Conservation (phyloP, 2,888 invertebrate species). For the Aromia moschata region DNA sequence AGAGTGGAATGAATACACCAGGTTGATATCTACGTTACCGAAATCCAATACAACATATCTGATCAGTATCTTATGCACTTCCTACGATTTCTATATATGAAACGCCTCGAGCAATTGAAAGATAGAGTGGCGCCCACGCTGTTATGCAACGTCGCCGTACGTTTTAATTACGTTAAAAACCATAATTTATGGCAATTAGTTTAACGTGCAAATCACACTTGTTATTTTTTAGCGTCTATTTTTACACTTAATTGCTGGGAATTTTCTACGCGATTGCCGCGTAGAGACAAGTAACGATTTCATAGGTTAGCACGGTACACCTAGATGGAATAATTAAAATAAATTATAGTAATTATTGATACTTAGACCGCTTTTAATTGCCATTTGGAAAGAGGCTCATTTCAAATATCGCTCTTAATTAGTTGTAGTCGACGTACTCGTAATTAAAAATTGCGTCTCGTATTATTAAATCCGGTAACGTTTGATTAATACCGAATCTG, state of each 20-base stretch:
- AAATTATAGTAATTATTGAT: slow-evolving; percentile 15
- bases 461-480: too few relatives aligned
- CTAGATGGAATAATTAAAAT: slow-evolving; percentile 12
- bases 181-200: slow-evolving; percentile 16
- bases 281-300: slow-evolving; percentile 2
- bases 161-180: slow-evolving; percentile 7
- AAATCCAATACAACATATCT: too few relatives aligned
- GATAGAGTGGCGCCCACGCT: neutral
- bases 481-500: too few relatives aligned
- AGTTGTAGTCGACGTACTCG: too few relatives aligned
- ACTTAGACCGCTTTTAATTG: slow-evolving; percentile 1
- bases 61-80: too few relatives aligned
- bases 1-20: too few relatives aligned
- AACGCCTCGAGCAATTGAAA: too few relatives aligned
- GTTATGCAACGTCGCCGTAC: neutral
- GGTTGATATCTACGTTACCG: too few relatives aligned
- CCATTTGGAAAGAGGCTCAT: neutral
- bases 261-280: slow-evolving; percentile 10
- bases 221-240: slow-evolving; percentile 18
- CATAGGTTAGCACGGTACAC: slow-evolving; percentile 13
- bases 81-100: too few relatives aligned
- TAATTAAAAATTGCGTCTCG: too few relatives aligned
- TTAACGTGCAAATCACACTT: slow-evolving; percentile 3
- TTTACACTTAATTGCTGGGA: slow-evolving; percentile 15
- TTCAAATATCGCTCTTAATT: slow-evolving; percentile 8